phyloP scores from a whole-genome alignment of 1,140 invertebrate species.

The Atta colombica region DNA sequence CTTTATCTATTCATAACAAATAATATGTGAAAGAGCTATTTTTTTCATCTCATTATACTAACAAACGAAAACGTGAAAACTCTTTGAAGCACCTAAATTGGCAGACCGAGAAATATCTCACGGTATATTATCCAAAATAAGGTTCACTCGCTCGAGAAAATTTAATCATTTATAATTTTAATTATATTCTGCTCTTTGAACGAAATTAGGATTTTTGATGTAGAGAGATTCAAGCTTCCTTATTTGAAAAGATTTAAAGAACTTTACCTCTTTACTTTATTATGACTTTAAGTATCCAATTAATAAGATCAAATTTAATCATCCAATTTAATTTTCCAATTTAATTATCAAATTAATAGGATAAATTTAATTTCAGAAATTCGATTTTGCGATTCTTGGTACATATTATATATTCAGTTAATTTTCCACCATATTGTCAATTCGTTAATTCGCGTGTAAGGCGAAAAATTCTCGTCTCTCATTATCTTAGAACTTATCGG shows the following conservation, averaged over 20 bases:
- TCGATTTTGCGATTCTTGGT: background rate
- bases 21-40: background rate
- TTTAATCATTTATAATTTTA: constrained; percentile 8
- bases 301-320: background rate
- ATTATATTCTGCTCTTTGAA: background rate
- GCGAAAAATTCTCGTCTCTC: constrained; percentile 43
- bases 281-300: background rate
- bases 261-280: background rate
- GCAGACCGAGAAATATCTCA: background rate
- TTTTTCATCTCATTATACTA: constrained; percentile 12
- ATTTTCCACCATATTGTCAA: background rate
- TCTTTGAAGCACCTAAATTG: background rate
- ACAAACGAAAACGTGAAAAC: constrained; percentile 9
- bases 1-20: background rate
- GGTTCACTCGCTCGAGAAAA: constrained; percentile 9
- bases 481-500: constrained; percentile 60
- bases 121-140: background rate
- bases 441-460: background rate
- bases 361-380: background rate
- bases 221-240: background rate
- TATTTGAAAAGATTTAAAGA: background rate
- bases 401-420: background rate
- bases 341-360: background rate
- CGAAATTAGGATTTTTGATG: background rate
- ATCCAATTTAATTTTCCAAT: no score